Base-by-base conservation (phyloP, 2,113 vertebrate genomes). In the Sporophila hypoxantha region DNA sequence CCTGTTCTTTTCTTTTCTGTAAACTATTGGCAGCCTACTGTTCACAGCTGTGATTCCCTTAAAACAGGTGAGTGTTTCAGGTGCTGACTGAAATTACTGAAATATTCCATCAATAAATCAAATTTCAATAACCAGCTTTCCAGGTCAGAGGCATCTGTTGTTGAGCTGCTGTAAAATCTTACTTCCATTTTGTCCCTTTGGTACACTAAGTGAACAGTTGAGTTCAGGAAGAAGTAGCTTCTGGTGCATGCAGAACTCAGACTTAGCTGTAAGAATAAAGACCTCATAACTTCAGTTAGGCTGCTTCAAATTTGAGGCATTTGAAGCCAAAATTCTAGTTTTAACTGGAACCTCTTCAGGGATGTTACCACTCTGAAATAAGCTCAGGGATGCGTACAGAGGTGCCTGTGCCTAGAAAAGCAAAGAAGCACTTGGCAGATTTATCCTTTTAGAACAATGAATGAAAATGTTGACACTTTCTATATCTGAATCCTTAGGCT, bases 311-410 rank as follows among this genome's bases (percentile, higher is more conserved):
- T 47, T 76, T 26, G 23, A 79, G 64, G 37, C 22, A n/a, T 60
- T 73, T 60, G 32, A 84, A 84, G 18, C 13, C 21, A 59, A 36
- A 77, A 39, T 32, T 47, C 14, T 4, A 20, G 16, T 66, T 81
- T 10, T 68, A 44, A 61, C 16, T 1, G 6, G 8, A 62, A 36
- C 23, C 6, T 77, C 42, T 49, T 14, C 30, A 53, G 36, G 32
- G 44, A 22, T 13, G 22, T 66, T 62, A 4, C 5, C 0, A 3
- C 42, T 47, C 14, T 44, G 47, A 42, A 42, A 10, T 36, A 26
- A 36, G 59, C 8, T 59, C 4, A 1, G 4, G 9, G 36, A 10
- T 0, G 4, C 0, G 0, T 26, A 17, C 3, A 5, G 59, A 82
- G 12, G 9, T 74, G 36, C 37, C 30, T 34, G 20, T 18, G 21